Evolutionary conservation across 2,888 invertebrate species (phyloP).

Genomic region (Cybosia mesomella): DNA sequence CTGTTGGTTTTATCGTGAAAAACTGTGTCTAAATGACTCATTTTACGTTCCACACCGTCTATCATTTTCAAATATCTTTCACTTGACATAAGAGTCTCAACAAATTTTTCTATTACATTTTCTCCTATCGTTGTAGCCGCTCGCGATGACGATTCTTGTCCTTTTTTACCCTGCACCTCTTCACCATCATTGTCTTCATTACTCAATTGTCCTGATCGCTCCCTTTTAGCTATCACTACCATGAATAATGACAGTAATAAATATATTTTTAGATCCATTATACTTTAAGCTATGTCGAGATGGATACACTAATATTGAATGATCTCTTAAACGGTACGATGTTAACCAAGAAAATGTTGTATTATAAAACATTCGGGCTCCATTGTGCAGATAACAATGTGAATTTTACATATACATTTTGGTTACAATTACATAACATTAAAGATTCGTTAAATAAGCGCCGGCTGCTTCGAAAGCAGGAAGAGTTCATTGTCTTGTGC

Average conservation of each 20-base stretch:
- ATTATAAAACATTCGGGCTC: constrained; percentile 39
- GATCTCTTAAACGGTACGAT: constrained; percentile 7
- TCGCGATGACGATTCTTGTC: constrained; percentile 23
- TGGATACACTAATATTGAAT: constrained; percentile 8
- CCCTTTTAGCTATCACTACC: constrained; percentile 12
- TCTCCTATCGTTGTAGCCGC: constrained; percentile 57
- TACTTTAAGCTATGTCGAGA: constrained; percentile 1
- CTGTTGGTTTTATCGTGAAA: constrained; percentile 70
- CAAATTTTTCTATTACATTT: constrained; percentile 74
- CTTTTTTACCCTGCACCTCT: not conserved
- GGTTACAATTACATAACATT: constrained; percentile 26
- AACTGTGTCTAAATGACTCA: constrained; percentile 68
- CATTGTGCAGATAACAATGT: constrained; percentile 55
- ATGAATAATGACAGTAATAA: constrained; percentile 10
- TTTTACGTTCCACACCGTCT: constrained; percentile 70
- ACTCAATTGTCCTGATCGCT: not conserved
- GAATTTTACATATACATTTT: constrained; percentile 14
- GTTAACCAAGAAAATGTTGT: constrained; percentile 12
- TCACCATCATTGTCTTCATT: not conserved
- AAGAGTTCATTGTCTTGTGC: constrained; percentile 25
- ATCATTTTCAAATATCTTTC: constrained; percentile 75
- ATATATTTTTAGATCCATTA: constrained; percentile 16
- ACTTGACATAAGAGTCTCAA: constrained; percentile 74
- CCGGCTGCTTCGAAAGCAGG: not conserved
- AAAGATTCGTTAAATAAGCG: constrained; percentile 28